Evolutionary conservation across 2,797 vertebrate species (phyloP), one percentile per base, ranked within the genome.

Genomic region (Pangasius djambal): DNA sequence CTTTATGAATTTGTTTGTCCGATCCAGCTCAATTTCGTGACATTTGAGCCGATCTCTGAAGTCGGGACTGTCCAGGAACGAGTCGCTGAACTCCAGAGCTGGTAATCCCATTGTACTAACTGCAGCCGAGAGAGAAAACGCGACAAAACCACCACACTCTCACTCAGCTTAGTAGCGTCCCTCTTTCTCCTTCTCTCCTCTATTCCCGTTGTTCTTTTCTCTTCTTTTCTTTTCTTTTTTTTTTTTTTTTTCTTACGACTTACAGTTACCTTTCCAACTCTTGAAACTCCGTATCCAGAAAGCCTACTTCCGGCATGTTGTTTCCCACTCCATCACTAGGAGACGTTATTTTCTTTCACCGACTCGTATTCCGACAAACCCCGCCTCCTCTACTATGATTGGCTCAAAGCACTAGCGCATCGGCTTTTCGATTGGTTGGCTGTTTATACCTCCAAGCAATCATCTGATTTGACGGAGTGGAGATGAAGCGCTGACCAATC

Each of bases 1-100:
- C 92, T 99, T 99, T 89, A 99, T 99, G 93, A 99, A 99, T 94
- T 98, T 98, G 96, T 99, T 98, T 90, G 98, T 99, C 77, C 97
- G 94, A 90, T 99, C 98, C 95, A 99, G 94, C 93, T 99, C 98
- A 74, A 97, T 96, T 94, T 99, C 98, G 94, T 99, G 98, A 93
- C 97, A 98, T 94, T 98, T 97, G 86, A 99, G 96, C 13, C 98
- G 94, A 90, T 99, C 98, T 95, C 98, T 97, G 95, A 99, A 99
- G 91, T 98, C 97, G 50, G 98, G 98, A 88, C 98, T 98, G 95
- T 99, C 98, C 96, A 99, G 93, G 92, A 97, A 97, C 88, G 98
- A 99, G 87, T 99, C 98, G 82, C 98, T 99, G 94, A 99, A 99
- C 96, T 99, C 98, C 96, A 99, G 93, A 87, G 98, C 98, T 88